These are phyloP conservation scores for Serinus canaria DNA, from an alignment of 2,113 vertebrate genomes.

Conservation along the genomic window DNA sequence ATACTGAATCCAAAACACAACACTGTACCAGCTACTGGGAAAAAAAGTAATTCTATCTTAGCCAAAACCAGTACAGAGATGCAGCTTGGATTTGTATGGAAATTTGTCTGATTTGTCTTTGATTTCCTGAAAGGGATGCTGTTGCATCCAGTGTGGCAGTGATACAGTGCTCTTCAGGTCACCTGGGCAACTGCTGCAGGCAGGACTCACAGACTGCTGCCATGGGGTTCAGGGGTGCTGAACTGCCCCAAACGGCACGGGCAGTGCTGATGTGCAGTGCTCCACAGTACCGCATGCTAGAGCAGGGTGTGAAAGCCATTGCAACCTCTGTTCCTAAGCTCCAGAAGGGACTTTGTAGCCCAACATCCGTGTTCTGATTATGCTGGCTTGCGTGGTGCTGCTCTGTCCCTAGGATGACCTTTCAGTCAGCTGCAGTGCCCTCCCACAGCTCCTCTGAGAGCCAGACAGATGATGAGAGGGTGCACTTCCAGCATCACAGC, in stretches of 20 bases:
- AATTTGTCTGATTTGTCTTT: background rate
- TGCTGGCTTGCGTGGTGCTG: rapidly evolving
- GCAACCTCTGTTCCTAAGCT: background rate
- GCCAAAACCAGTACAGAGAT: background rate
- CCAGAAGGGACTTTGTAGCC: background rate
- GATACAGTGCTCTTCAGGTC: background rate
- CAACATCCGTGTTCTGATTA: background rate
- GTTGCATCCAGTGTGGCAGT: background rate
- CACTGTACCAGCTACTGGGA: background rate
- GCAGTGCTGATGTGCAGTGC: background rate
- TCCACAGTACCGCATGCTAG: too few species aligned
- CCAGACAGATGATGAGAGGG: background rate
- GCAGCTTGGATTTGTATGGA: background rate
- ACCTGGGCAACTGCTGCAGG: background rate
- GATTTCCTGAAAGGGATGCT: background rate
- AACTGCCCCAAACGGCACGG: too few species aligned
- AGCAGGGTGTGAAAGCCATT: background rate
- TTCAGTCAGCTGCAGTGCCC: background rate
- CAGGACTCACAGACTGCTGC: background rate
- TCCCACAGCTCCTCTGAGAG: rapidly evolving
- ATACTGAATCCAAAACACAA: background rate
- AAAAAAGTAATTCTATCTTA: background rate
- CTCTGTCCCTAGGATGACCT: rapidly evolving
- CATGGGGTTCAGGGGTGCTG: too few species aligned
- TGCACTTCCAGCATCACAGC: background rate